Conservation (phyloP, 2,113 vertebrate genomes). For the Megatriorchis doriae region DNA sequence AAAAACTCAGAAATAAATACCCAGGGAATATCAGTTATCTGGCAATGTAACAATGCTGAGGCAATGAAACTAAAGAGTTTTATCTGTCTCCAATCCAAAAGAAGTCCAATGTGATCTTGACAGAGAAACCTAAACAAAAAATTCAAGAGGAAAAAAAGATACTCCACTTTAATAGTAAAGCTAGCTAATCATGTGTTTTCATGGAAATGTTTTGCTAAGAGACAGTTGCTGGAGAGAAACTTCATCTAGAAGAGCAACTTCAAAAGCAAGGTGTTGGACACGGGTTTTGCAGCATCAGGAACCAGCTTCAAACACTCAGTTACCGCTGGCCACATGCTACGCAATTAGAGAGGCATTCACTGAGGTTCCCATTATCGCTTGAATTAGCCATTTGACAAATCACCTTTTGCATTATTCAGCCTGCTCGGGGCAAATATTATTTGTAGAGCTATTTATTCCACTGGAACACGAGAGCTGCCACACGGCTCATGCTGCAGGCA, state of each 20-base stretch:
- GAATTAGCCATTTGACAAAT: not conserved
- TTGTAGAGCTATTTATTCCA: not conserved
- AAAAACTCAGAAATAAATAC: not conserved
- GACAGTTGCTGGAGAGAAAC: not conserved
- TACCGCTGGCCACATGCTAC: not conserved
- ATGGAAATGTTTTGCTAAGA: not conserved
- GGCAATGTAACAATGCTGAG: not conserved
- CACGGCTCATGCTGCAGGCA: not conserved
- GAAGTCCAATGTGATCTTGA: not conserved
- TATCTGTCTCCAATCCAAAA: not conserved
- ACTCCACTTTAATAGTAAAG: not conserved
- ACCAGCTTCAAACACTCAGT: not conserved
- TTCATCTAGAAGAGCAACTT: not conserved
- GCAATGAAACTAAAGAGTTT: not conserved
- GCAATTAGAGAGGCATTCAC: not conserved
- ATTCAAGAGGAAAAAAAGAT: not conserved
- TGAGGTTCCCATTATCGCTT: not conserved
- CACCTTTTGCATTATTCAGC: not conserved
- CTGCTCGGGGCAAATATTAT: not conserved
- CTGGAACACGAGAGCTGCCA: rapidly evolving
- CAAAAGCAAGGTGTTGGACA: not conserved
- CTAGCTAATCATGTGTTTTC: not conserved
- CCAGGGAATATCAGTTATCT: not conserved
- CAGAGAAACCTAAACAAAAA: not conserved
- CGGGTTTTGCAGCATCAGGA: rapidly evolving